phyloP scores from a whole-genome alignment of 2,113 vertebrate species.

The Callithrix jacchus region DNA sequence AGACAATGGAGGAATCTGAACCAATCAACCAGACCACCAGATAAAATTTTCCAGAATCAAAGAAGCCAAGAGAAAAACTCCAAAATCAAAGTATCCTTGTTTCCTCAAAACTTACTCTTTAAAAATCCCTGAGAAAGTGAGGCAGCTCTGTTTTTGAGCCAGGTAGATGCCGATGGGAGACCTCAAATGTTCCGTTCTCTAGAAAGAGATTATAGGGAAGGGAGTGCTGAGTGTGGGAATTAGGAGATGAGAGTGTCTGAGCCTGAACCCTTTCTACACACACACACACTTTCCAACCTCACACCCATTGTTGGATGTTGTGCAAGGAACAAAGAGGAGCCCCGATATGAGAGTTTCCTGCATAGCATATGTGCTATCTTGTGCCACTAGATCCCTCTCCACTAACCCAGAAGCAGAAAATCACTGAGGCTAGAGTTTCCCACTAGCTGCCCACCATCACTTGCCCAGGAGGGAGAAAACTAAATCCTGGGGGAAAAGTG shows the following conservation, averaged over 20 bases:
- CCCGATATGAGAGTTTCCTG: background rate
- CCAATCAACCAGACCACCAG: background rate
- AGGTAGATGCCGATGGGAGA: background rate
- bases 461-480: background rate
- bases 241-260: background rate
- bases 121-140: background rate
- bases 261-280: background rate
- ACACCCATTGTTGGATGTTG: background rate
- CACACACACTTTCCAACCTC: background rate
- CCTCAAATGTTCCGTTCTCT: background rate
- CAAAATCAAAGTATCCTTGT: background rate
- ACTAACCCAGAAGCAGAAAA: background rate
- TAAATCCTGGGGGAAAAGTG: too few relatives aligned
- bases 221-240: background rate
- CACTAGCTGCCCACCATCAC: too few relatives aligned
- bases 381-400: background rate
- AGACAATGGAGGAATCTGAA: background rate
- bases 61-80: background rate
- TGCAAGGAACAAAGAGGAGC: background rate
- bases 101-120: background rate
- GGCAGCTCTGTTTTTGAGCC: background rate
- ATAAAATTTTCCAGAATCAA: background rate
- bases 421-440: background rate
- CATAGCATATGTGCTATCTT: fast-evolving
- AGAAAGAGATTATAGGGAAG: background rate